Evolutionary conservation across 1,140 invertebrate species (phyloP).

Genomic region (Rhagoletis pomonella): DNA sequence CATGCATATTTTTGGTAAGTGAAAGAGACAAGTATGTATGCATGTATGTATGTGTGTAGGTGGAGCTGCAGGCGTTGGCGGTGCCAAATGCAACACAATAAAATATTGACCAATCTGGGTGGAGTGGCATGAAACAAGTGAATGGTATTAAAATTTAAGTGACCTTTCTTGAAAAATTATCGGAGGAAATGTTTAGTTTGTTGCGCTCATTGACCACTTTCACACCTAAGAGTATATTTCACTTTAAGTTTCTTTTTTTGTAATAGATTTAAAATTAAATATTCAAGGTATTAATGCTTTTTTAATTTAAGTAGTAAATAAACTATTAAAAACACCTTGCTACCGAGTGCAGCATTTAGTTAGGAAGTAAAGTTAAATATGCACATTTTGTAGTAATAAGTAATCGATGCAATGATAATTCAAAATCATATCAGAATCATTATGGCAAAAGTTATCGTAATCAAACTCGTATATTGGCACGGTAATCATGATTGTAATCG

Average conservation of each 20-base stretch:
- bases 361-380: too few species aligned
- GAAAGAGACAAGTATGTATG: neutral
- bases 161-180: conserved; percentile 19
- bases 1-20: neutral
- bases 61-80: conserved; percentile 25
- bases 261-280: too few species aligned
- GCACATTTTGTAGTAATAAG: too few species aligned
- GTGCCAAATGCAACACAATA: conserved; percentile 45
- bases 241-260: neutral
- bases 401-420: too few species aligned
- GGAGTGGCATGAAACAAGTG: neutral
- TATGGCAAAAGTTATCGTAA: too few species aligned
- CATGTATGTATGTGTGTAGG: neutral
- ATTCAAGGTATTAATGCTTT: too few species aligned
- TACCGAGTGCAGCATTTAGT: too few species aligned
- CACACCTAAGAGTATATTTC: neutral
- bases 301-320: too few species aligned
- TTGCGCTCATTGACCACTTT: neutral
- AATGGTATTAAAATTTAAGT: conserved; percentile 1
- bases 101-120: conserved; percentile 9
- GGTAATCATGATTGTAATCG: too few species aligned
- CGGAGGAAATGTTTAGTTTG: neutral
- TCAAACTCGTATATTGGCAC: too few species aligned
- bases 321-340: too few species aligned
- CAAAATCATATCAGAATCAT: too few species aligned